phyloP scores from a whole-genome alignment of 2,888 invertebrate species.

The Rutpela maculata region DNA sequence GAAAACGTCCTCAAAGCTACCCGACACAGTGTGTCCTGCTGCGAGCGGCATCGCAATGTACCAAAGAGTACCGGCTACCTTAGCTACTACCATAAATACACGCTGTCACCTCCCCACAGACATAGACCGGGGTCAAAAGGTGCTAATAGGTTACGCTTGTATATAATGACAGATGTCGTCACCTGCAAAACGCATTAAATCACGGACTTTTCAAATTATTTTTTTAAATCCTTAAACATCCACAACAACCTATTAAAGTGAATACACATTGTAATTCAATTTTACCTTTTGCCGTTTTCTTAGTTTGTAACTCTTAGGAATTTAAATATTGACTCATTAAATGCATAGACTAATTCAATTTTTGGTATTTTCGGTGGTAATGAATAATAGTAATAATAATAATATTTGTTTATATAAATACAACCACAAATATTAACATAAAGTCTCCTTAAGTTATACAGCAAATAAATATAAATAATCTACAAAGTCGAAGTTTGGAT shows the following conservation, averaged over 20 bases:
- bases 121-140: conserved; percentile 58
- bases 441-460: no score
- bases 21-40: conserved; percentile 49
- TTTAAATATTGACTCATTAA: no score
- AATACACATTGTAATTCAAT: not conserved
- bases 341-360: no score
- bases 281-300: no score
- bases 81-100: conserved; percentile 60
- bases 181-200: conserved; percentile 34
- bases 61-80: conserved; percentile 57
- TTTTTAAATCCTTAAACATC: conserved; percentile 12
- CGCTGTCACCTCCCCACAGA: conserved; percentile 54
- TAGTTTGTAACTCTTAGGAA: no score
- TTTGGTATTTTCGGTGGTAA: no score
- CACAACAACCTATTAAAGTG: not conserved
- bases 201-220: conserved; percentile 23
- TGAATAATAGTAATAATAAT: no score
- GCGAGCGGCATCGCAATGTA: conserved; percentile 56
- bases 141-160: conserved; percentile 58
- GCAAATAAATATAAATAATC: no score
- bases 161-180: conserved; percentile 59
- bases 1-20: conserved; percentile 33
- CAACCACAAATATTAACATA: no score
- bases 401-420: no score
- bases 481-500: no score